These are phyloP conservation scores for Syritta pipiens DNA, from an alignment of 2,888 invertebrate species.

Conservation along the genomic window DNA sequence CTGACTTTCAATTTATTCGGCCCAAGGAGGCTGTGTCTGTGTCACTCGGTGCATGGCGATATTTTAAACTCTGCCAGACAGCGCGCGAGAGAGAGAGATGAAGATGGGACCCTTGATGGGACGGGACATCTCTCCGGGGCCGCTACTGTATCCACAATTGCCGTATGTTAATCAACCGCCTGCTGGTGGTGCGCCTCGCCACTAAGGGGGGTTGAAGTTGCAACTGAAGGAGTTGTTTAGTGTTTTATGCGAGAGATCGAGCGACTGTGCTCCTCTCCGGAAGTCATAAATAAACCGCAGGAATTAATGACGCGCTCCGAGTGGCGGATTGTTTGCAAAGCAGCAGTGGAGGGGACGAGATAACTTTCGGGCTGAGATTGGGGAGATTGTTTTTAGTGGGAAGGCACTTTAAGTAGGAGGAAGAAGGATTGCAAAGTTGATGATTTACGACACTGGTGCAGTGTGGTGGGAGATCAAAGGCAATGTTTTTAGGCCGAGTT, in stretches of 20 bases:
- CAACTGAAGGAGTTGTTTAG: slow-evolving; percentile 55
- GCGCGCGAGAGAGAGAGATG: slow-evolving; percentile 30
- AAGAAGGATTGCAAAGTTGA: background rate
- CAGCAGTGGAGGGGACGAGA: background rate
- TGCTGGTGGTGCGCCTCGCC: slow-evolving; percentile 8
- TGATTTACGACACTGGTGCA: background rate
- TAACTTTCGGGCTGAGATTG: background rate
- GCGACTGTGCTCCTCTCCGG: slow-evolving; percentile 40
- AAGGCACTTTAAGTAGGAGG: background rate
- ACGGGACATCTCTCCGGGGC: background rate
- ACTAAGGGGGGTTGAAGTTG: background rate
- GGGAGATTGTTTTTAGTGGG: no score
- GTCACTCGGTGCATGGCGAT: slow-evolving; percentile 17
- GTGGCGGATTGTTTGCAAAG: slow-evolving; percentile 35
- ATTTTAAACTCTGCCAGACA: slow-evolving; percentile 30
- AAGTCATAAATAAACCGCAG: slow-evolving; percentile 68
- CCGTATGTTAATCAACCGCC: slow-evolving; percentile 64
- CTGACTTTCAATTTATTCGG: slow-evolving; percentile 59
- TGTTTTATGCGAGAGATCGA: slow-evolving; percentile 59
- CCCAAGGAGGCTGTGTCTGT: background rate
- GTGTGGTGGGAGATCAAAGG: slow-evolving; percentile 4
- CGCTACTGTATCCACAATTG: slow-evolving; percentile 32
- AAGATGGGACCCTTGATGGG: background rate
- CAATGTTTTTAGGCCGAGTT: no score
- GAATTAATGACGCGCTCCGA: slow-evolving; percentile 59